Conservation (phyloP, 1,140 invertebrate genomes). For the Musca domestica region DNA sequence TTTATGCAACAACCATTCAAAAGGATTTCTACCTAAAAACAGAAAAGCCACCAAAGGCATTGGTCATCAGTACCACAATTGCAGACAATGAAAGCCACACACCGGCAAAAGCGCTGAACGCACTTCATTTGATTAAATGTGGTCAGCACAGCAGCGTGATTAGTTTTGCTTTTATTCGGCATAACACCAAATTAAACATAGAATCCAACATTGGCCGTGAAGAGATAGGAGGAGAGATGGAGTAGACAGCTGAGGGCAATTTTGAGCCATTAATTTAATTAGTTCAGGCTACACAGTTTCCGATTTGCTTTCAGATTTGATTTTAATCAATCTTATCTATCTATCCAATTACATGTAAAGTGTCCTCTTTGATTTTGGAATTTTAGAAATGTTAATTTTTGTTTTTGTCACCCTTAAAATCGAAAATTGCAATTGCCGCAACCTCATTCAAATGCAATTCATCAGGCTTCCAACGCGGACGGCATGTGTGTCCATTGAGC, state of each 20-base stretch:
- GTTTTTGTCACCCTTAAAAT: neutral
- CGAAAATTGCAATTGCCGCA: neutral
- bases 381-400: neutral
- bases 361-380: neutral
- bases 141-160: slow-evolving; percentile 2
- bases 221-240: neutral
- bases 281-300: neutral
- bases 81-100: too few species aligned
- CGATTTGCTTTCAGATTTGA: neutral
- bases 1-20: too few species aligned
- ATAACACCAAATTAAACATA: neutral
- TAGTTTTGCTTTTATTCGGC: neutral
- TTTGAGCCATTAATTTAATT: neutral
- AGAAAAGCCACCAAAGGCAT: too few species aligned
- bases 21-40: too few species aligned
- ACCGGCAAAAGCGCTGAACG: neutral
- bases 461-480: neutral
- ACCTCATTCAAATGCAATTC: neutral
- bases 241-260: neutral
- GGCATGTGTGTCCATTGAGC: neutral
- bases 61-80: too few species aligned
- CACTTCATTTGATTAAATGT: slow-evolving; percentile 10
- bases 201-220: neutral
- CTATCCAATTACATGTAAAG: neutral
- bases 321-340: neutral